Evolutionary conservation across 2,888 invertebrate genomes (phyloP).

Genomic region (Lamproptera curius): DNA sequence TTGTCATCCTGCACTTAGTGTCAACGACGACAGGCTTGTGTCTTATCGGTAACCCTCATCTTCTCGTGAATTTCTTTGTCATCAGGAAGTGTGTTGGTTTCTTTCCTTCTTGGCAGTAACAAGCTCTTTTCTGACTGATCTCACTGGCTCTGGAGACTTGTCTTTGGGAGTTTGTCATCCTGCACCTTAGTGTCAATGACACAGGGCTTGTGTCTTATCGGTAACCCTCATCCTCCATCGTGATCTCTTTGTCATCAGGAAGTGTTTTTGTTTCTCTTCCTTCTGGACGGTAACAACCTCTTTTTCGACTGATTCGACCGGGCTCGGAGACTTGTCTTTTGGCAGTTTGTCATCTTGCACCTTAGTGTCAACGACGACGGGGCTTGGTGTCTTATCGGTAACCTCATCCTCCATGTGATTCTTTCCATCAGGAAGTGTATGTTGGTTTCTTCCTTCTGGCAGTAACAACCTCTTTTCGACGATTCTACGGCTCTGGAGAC

Average conservation of each 20-base stretch:
- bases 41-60: not conserved
- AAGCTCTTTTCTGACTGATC: constrained; percentile 7
- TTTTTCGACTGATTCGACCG: not conserved
- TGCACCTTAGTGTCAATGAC: not conserved
- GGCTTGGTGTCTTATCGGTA: constrained; percentile 22
- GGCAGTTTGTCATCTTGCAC: not conserved
- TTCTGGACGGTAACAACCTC: not conserved
- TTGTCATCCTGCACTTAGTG: not conserved
- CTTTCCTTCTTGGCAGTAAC: not conserved
- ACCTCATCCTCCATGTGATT: too few relatives aligned
- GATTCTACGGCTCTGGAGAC: too few relatives aligned
- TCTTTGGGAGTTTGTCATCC: constrained; percentile 3
- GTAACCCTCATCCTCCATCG: not conserved
- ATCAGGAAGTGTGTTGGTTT: not conserved
- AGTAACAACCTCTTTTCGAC: too few relatives aligned
- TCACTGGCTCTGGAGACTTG: constrained; percentile 12
- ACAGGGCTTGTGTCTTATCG: not conserved
- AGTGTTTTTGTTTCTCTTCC: not conserved
- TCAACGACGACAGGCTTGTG: not conserved
- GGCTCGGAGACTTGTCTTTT: constrained; percentile 9
- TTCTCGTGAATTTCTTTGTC: not conserved
- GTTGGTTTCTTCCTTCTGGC: too few relatives aligned
- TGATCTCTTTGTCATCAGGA: not conserved
- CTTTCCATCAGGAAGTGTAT: too few relatives aligned
- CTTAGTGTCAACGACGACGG: constrained; percentile 11